Evolutionary conservation across 1,140 invertebrate species (phyloP).

Genomic region (Drosophila eugracilis): DNA sequence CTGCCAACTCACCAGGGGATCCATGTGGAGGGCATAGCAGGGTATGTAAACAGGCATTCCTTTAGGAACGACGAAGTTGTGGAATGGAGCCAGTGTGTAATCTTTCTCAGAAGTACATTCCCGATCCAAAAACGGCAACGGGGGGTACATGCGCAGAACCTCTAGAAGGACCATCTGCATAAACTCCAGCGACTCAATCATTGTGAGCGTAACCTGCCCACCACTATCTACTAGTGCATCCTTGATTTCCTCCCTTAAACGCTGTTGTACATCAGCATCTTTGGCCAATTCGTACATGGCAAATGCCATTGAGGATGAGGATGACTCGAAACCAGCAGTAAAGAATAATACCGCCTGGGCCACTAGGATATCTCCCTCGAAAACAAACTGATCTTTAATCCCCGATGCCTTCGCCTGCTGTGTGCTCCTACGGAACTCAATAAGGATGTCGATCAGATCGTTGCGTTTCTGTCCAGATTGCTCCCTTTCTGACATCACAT

Average conservation of each 20-base stretch:
- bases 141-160: slow-evolving; percentile 87
- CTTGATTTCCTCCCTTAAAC: slow-evolving; percentile 84
- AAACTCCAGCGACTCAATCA: slow-evolving; percentile 85
- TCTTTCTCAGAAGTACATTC: slow-evolving; percentile 71
- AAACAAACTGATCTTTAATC: slow-evolving; percentile 48
- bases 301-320: slow-evolving; percentile 85
- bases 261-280: slow-evolving; percentile 84
- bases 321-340: slow-evolving; percentile 86
- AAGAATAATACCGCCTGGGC: slow-evolving; percentile 89
- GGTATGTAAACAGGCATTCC: slow-evolving; percentile 78
- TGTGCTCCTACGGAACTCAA: slow-evolving; percentile 68
- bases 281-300: slow-evolving; percentile 86
- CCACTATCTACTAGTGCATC: slow-evolving; percentile 76
- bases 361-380: slow-evolving; percentile 85
- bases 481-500: slow-evolving; percentile 81
- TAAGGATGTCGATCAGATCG: slow-evolving; percentile 85
- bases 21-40: slow-evolving; percentile 75
- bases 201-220: slow-evolving; percentile 83
- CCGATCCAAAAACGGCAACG: slow-evolving; percentile 86
- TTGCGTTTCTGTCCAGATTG: slow-evolving; percentile 65
- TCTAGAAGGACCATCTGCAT: slow-evolving; percentile 85
- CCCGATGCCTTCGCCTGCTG: slow-evolving; percentile 38
- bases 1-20: slow-evolving; percentile 60
- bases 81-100: slow-evolving; percentile 65
- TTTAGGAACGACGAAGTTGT: slow-evolving; percentile 62